phyloP scores from a whole-genome alignment of 2,113 vertebrate genomes.

The Trichomycterus rosablanca region DNA sequence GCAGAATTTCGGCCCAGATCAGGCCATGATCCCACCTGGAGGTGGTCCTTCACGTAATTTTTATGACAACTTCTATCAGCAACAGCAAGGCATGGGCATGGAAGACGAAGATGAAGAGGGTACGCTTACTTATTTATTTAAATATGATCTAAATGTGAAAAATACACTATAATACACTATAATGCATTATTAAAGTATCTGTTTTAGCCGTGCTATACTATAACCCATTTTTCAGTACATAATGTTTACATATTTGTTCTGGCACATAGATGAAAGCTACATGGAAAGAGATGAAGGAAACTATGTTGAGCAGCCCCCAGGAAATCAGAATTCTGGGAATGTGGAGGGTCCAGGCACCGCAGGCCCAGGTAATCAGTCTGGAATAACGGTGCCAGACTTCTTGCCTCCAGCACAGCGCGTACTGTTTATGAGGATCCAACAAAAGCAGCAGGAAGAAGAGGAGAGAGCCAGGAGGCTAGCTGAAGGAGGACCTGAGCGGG shows the following conservation, averaged over 20 bases:
- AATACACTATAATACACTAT: neutral
- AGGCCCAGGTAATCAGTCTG: slow-evolving; percentile 54
- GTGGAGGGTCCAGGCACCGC: slow-evolving; percentile 61
- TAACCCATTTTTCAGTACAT: neutral
- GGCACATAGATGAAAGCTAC: slow-evolving; percentile 70
- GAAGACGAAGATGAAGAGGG: slow-evolving; percentile 64
- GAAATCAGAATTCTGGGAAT: slow-evolving; percentile 62
- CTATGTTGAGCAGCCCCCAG: slow-evolving; percentile 53
- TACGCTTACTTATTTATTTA: neutral
- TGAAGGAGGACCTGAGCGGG: slow-evolving; percentile 72
- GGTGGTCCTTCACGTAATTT: slow-evolving; percentile 71
- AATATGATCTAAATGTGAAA: neutral
- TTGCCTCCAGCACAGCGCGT: slow-evolving; percentile 87
- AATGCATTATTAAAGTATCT: too few species aligned
- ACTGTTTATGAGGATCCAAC: slow-evolving; percentile 89
- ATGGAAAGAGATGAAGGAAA: slow-evolving; percentile 56
- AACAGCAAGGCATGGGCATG: slow-evolving; percentile 75
- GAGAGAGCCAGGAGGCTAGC: slow-evolving; percentile 81
- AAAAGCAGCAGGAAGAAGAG: slow-evolving; percentile 92
- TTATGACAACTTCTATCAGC: slow-evolving; percentile 84
- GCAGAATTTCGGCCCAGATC: slow-evolving; percentile 71
- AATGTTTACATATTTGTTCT: neutral
- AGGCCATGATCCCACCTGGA: slow-evolving; percentile 71
- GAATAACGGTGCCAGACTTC: slow-evolving; percentile 80
- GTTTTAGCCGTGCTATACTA: too few species aligned